Percentiles rank a stretch among this genome's conserved stretches.
These are phyloP conservation scores for Deilephila porcellus DNA, from an alignment of 2,888 invertebrate species.

Conservation along the genomic window DNA sequence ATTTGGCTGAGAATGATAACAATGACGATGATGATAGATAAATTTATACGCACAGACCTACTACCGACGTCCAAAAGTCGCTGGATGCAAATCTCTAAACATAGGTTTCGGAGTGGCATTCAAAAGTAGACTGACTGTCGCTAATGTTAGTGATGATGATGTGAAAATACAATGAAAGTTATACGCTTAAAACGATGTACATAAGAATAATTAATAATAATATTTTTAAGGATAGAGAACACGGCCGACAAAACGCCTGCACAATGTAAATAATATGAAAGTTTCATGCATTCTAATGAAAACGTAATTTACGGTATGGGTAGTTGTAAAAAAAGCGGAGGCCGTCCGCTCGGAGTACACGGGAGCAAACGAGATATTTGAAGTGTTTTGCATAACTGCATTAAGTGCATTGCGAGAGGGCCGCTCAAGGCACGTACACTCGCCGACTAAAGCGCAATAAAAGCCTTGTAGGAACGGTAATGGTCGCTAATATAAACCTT, in stretches of 20 bases:
- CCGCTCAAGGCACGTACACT: slow-evolving; percentile 64
- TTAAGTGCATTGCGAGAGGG: slow-evolving; percentile 59
- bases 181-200: background rate
- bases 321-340: slow-evolving; percentile 44
- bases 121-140: no score
- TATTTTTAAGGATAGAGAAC: background rate
- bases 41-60: no score
- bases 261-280: slow-evolving; percentile 6
- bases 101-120: no score
- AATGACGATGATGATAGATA: no score
- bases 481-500: slow-evolving; percentile 53
- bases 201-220: background rate
- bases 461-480: slow-evolving; percentile 57
- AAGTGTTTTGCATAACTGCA: slow-evolving; percentile 72
- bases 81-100: no score
- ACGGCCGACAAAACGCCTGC: background rate
- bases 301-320: slow-evolving; percentile 48
- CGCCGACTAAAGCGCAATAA: slow-evolving; percentile 59
- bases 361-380: slow-evolving; percentile 63
- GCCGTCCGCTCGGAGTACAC: slow-evolving; percentile 49
- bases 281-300: slow-evolving; percentile 42
- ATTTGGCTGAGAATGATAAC: no score
- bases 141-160: background rate
- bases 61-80: no score
- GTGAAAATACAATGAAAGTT: background rate